Evolutionary conservation across 2,113 vertebrate genomes (phyloP).

Genomic region (Phaetusa simplex): DNA sequence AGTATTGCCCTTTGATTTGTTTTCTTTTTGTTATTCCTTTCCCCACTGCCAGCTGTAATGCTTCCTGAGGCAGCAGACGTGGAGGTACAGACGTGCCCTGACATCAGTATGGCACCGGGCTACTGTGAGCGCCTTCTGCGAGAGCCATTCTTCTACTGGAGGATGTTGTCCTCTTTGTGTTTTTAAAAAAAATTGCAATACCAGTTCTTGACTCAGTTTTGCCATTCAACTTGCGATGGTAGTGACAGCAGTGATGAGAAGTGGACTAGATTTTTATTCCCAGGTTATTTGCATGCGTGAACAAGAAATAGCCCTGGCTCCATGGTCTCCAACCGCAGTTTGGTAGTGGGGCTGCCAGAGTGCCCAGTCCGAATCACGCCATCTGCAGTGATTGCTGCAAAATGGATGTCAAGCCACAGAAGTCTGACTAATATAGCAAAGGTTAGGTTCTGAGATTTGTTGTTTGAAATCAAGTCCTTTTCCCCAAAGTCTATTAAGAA

Average conservation of each 20-base stretch:
- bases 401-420: not conserved
- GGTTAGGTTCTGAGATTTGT: not conserved
- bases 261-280: not conserved
- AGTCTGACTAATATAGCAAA: not conserved
- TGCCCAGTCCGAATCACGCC: not conserved
- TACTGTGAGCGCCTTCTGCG: not conserved
- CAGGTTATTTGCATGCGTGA: not conserved
- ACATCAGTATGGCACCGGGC: not conserved
- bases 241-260: not conserved
- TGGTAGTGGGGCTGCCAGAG: not conserved
- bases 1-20: not conserved
- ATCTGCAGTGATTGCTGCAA: not conserved
- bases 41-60: not conserved
- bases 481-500: not conserved
- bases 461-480: not conserved
- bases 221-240: accelerated
- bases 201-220: not conserved
- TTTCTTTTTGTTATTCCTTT: not conserved
- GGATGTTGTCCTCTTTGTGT: not conserved
- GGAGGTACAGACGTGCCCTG: not conserved
- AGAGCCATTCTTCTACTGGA: not conserved
- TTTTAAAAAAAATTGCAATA: not conserved
- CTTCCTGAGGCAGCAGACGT: not conserved
- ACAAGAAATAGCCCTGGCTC: not conserved
- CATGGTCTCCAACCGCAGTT: not conserved